A percentile compares a stretch with the other conserved stretches of the same genome.
phyloP scores from a whole-genome alignment of 2,797 vertebrate genomes.

The Halcyon smyrnensis region DNA sequence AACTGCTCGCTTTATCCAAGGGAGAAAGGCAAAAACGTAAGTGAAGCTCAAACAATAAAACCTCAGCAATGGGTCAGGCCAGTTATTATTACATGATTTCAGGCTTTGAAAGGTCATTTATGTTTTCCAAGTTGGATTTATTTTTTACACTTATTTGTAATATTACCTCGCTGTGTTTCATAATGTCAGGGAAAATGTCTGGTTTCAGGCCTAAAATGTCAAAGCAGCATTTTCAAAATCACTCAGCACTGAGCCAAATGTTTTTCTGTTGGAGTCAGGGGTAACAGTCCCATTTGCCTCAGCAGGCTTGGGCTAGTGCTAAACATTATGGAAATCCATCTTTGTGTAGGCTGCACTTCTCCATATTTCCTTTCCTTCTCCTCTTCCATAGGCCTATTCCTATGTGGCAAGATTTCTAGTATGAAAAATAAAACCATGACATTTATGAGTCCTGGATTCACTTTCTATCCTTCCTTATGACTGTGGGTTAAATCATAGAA shows the following conservation, averaged over 20 bases:
- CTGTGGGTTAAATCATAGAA: neutral
- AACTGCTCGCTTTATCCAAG: slow-evolving; percentile 11
- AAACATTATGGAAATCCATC: neutral
- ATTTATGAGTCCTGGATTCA: neutral
- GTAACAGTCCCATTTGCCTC: neutral
- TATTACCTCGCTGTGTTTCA: slow-evolving; percentile 65
- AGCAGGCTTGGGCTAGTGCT: neutral
- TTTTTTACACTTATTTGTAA: slow-evolving; percentile 67
- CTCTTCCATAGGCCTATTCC: neutral
- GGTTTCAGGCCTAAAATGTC: slow-evolving; percentile 69
- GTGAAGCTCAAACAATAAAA: slow-evolving; percentile 64
- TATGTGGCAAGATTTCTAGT: neutral
- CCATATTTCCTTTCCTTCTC: neutral
- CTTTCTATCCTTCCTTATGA: neutral
- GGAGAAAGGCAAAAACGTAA: slow-evolving; percentile 28
- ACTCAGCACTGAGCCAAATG: slow-evolving; percentile 4
- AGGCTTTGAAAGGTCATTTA: slow-evolving; percentile 69
- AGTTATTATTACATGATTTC: slow-evolving; percentile 67
- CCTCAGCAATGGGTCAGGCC: slow-evolving; percentile 35
- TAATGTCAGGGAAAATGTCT: slow-evolving; percentile 72
- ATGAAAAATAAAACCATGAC: neutral
- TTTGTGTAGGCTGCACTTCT: neutral
- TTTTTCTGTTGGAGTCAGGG: slow-evolving; percentile 12
- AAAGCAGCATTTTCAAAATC: slow-evolving; percentile 67
- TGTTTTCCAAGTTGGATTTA: slow-evolving; percentile 70